Evolutionary conservation across 2,888 invertebrate genomes (phyloP).

Genomic region (Drosophila lacicola): DNA sequence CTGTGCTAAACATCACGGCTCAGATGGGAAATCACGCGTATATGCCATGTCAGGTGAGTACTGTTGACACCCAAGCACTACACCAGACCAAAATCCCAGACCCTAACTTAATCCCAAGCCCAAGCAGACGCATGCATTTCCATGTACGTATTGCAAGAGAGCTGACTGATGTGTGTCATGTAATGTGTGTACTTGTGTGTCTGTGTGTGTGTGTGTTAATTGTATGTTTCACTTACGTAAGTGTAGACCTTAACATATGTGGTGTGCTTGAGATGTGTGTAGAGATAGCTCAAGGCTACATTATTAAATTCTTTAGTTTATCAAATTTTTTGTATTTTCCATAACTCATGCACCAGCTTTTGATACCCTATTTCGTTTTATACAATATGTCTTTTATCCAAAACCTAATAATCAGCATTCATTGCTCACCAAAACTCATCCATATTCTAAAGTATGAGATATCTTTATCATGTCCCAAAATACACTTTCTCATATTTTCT

Average conservation of each 20-base stretch:
- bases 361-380: too few species aligned
- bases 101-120: slow-evolving; percentile 5
- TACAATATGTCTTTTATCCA: too few species aligned
- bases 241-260: not conserved
- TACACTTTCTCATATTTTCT: too few species aligned
- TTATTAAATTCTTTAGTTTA: too few species aligned
- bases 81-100: not conserved
- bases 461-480: too few species aligned
- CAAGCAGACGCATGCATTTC: slow-evolving; percentile 11
- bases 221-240: slow-evolving; percentile 10
- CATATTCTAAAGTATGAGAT: too few species aligned
- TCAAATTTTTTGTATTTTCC: too few species aligned
- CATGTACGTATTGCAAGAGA: not conserved
- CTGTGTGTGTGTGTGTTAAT: not conserved
- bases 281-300: not conserved
- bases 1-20: slow-evolving; percentile 92
- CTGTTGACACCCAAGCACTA: not conserved
- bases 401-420: too few species aligned
- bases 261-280: not conserved
- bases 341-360: too few species aligned
- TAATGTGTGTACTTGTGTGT: not conserved
- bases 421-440: too few species aligned
- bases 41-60: slow-evolving; percentile 92
- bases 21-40: slow-evolving; percentile 96
- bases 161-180: slow-evolving; percentile 7